phyloP scores from a whole-genome alignment of 1,140 invertebrate genomes.

The Hirudo medicinalis region DNA sequence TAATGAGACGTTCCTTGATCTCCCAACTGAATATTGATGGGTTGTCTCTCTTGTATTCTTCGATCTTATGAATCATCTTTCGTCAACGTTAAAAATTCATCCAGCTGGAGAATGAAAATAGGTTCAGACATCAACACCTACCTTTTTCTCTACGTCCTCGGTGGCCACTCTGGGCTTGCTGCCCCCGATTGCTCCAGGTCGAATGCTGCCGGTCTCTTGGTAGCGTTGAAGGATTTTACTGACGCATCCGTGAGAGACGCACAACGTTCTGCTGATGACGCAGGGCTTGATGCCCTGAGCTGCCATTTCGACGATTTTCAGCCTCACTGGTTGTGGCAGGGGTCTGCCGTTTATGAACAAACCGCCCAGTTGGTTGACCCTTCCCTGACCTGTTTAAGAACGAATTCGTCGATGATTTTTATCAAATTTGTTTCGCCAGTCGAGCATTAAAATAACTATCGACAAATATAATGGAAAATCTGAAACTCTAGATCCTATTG shows the following conservation, averaged over 20 bases:
- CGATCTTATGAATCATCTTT: constrained; percentile 51
- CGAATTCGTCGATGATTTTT: neutral
- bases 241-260: constrained; percentile 18
- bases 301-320: constrained; percentile 77
- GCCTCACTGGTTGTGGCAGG: constrained; percentile 62
- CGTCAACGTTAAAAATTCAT: no score
- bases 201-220: constrained; percentile 68
- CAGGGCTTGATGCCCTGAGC: constrained; percentile 49
- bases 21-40: constrained; percentile 99
- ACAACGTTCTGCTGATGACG: constrained; percentile 17
- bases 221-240: constrained; percentile 26
- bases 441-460: neutral
- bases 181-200: constrained; percentile 94
- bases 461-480: neutral
- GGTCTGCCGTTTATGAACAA: constrained; percentile 83
- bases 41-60: constrained; percentile 94
- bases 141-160: constrained; percentile 75
- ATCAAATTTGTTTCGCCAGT: neutral
- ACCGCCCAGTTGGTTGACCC: constrained; percentile 77
- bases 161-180: constrained; percentile 99
- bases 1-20: constrained; percentile 85
- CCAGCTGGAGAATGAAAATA: no score
- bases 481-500: constrained; percentile 6
- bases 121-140: neutral
- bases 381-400: constrained; percentile 45